Evolutionary conservation across 2,888 invertebrate species (phyloP), one percentile per base, ranked within the genome.

Genomic region (Synergus umbraculus): DNA sequence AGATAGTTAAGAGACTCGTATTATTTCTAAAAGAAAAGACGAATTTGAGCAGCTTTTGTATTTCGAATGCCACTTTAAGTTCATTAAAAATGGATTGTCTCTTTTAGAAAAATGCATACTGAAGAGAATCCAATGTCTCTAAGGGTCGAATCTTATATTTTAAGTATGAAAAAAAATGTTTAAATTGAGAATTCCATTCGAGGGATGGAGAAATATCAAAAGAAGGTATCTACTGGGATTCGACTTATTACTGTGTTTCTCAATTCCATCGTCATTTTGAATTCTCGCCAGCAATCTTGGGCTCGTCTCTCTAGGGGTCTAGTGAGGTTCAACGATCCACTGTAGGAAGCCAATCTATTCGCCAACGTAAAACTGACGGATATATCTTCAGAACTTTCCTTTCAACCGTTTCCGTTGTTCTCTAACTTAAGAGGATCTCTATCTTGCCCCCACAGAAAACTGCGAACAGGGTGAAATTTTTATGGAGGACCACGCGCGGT

Each of bases 261-360:
- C 60, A 63, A 63, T 63, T 63, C 22, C 60, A 63, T 63, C 60
- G 60, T 63, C 43, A 66, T 66, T 66, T 43, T 66, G 66, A 66
- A 66, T 66, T 66, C 66, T 66, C 43, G 66, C 43, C 66, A 66
- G 66, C 66, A 66, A 66, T 66, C 66, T 66, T 66, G 66, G 41
- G 66, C 66, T 66, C n/a, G 15, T n/a, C 18, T 66, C 66, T 66
- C 66, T 18, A 9, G 66, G 66, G 66, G 46, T 46, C 46, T 46
- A 4, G 46, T 46, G 46, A 46, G 46, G 13, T 46, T 46, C 46
- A 46, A 46, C 46, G 46, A 46, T 12, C 46, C 46, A 46, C 46
- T 46, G 43, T 66, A 64, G 64, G 64, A 64, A 64, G 64, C 46
- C 46, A 46, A 46, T 46, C 46, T 46, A 64, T 64, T 64, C 64